Percentiles rank a stretch among this genome's conserved stretches.
Conservation (phyloP, 2,113 vertebrate species). For the Parus major region DNA sequence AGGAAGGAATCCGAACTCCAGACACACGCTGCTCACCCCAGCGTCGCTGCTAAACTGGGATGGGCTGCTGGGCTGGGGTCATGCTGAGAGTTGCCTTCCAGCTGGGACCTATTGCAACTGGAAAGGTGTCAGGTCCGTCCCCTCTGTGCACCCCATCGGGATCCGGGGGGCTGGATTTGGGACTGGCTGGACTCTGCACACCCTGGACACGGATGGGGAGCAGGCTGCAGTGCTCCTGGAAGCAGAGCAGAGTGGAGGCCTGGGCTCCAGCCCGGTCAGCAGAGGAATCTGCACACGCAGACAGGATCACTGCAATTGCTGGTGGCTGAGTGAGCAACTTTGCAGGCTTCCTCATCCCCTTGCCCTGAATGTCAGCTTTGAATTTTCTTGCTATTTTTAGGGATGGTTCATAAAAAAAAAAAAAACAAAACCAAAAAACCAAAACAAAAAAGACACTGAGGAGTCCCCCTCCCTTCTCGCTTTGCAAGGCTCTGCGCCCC, state of each 20-base stretch:
- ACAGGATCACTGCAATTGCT: slow-evolving; percentile 50
- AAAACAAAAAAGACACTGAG: background rate
- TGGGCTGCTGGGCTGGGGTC: background rate
- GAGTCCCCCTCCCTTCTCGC: slow-evolving; percentile 7
- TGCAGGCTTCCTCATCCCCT: slow-evolving; percentile 55
- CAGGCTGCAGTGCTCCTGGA: background rate
- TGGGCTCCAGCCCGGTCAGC: slow-evolving; percentile 57
- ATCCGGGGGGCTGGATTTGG: accelerated
- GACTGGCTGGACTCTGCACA: accelerated
- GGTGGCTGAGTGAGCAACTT: slow-evolving; percentile 66
- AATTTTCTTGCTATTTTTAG: slow-evolving; percentile 71
- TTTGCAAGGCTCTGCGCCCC: background rate
- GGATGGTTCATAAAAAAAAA: background rate
- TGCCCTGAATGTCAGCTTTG: slow-evolving; percentile 62
- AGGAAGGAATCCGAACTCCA: background rate
- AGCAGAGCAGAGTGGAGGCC: background rate
- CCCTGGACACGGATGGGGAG: background rate
- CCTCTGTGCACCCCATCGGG: accelerated
- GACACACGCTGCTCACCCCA: accelerated
- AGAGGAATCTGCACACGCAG: slow-evolving; percentile 69
- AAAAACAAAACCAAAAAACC: background rate
- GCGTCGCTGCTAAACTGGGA: background rate
- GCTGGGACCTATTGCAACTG: accelerated
- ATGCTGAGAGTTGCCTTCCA: background rate
- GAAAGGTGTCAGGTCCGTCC: accelerated